These are phyloP conservation scores for Colinus virginianus DNA, from an alignment of 2,113 vertebrate species.

Conservation along the genomic window DNA sequence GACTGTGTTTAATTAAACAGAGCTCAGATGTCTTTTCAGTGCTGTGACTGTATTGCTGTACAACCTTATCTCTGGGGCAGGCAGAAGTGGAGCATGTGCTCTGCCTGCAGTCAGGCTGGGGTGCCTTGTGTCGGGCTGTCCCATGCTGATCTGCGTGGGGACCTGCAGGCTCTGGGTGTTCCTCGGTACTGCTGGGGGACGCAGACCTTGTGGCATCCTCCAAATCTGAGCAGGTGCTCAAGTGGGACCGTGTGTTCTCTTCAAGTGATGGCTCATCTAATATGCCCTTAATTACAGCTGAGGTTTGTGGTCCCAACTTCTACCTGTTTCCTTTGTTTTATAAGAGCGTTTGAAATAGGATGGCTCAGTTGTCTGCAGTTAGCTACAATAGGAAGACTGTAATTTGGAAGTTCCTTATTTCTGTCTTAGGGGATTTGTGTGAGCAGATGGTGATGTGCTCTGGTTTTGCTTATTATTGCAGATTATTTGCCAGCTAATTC, in stretches of 20 bases:
- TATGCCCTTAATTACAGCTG: not conserved
- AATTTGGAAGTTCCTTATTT: not conserved
- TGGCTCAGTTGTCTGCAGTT: not conserved
- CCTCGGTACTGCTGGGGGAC: not conserved
- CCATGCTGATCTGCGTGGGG: fast-evolving
- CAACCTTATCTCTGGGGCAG: not conserved
- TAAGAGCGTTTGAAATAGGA: not conserved
- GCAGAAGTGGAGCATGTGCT: not conserved
- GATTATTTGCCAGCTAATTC: slow-evolving; percentile 61
- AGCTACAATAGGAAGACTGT: not conserved
- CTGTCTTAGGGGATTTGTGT: not conserved
- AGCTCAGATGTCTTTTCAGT: not conserved
- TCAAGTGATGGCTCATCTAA: not conserved
- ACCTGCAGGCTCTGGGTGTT: not conserved
- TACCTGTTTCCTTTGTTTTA: not conserved
- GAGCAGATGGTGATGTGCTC: slow-evolving; percentile 50
- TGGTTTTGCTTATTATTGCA: slow-evolving; percentile 51
- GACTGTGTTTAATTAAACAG: slow-evolving; percentile 57
- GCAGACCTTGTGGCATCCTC: not conserved
- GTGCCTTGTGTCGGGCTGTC: not conserved
- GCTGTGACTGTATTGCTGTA: not conserved
- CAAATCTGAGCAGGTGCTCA: not conserved
- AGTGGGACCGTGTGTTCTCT: not conserved
- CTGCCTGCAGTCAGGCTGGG: not conserved
- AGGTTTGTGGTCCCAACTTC: not conserved